Conservation (phyloP, 2,888 invertebrate genomes). For the Epinotia demarniana region DNA sequence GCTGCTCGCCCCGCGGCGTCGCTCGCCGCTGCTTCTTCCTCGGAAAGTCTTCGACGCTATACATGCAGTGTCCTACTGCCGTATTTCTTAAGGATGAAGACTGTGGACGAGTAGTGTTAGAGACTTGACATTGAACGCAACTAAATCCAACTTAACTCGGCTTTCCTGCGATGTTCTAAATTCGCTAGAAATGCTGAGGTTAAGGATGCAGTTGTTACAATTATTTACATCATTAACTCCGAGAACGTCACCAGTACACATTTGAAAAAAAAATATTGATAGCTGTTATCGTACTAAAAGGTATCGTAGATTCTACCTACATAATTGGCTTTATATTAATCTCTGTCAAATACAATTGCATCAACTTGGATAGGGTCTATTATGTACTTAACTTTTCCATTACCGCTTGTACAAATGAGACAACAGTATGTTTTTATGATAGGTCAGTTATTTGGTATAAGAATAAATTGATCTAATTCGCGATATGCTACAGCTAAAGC, state of each 20-base stretch:
- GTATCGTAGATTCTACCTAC: background rate
- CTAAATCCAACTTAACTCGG: background rate
- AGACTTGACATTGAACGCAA: background rate
- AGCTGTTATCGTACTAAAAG: background rate
- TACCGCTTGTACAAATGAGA: background rate
- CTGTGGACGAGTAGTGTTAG: background rate
- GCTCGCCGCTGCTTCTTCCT: background rate
- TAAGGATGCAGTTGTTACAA: too few species aligned
- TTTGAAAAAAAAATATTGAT: too few species aligned
- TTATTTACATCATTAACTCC: too few species aligned
- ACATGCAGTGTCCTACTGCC: too few species aligned
- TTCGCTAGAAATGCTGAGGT: background rate
- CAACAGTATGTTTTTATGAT: background rate
- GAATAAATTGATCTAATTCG: background rate
- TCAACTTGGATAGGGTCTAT: too few species aligned
- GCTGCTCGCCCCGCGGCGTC: conserved; percentile 46
- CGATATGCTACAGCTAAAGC: background rate
- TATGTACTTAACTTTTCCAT: too few species aligned
- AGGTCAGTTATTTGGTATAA: background rate
- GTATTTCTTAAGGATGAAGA: background rate
- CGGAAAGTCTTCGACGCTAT: background rate
- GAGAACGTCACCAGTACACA: too few species aligned
- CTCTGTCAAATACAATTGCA: background rate
- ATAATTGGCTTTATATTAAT: background rate
- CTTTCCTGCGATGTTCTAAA: background rate